phyloP scores from a whole-genome alignment of 2,113 vertebrate species.

The Eidolon helvum region DNA sequence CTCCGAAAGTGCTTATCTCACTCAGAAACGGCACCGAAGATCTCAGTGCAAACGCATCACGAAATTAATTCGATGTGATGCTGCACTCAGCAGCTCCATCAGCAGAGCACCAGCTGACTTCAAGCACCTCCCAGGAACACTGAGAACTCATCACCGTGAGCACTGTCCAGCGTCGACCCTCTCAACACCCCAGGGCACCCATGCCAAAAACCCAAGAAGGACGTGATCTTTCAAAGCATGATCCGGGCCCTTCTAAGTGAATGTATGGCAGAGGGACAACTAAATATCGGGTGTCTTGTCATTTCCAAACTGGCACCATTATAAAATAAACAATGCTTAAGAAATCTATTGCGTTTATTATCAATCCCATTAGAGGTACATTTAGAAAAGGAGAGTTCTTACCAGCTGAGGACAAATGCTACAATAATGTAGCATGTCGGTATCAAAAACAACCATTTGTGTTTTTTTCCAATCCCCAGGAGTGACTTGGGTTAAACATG shows the following conservation, averaged over 20 bases:
- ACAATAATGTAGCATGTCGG: neutral
- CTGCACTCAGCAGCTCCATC: slow-evolving; percentile 64
- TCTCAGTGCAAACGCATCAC: slow-evolving; percentile 37
- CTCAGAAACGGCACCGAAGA: slow-evolving; percentile 12
- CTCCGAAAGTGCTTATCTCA: slow-evolving; percentile 59
- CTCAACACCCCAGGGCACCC: neutral
- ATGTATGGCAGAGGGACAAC: neutral
- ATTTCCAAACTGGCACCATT: neutral
- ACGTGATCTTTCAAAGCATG: neutral
- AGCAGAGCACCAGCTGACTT: slow-evolving; percentile 65
- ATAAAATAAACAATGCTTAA: neutral
- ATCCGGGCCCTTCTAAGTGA: neutral
- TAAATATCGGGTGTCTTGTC: neutral
- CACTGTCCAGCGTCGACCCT: neutral
- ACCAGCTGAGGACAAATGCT: neutral
- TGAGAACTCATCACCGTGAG: neutral
- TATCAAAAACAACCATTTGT: neutral
- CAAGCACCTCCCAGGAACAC: slow-evolving; percentile 30
- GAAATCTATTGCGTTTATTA: neutral
- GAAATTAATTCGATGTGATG: slow-evolving; percentile 56
- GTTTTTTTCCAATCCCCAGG: neutral
- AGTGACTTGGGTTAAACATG: neutral
- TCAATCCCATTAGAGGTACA: neutral
- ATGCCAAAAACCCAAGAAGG: neutral
- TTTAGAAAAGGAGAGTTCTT: neutral